Evolutionary conservation across 2,888 invertebrate genomes (phyloP).

Genomic region (Tetramorium bicarinatum): DNA sequence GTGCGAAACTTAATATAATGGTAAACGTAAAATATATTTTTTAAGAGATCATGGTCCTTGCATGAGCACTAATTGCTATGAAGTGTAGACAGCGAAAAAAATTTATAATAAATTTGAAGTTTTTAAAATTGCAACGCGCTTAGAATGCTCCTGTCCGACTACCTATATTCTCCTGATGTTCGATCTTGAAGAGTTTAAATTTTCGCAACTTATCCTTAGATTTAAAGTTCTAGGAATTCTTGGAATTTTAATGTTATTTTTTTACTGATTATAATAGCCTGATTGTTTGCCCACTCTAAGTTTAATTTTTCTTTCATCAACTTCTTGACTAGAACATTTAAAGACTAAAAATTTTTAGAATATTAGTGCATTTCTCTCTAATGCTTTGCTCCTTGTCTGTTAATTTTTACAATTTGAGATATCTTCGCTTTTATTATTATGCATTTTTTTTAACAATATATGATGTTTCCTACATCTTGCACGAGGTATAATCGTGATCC

Average conservation of each 20-base stretch:
- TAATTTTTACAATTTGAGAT: neutral
- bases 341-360: neutral
- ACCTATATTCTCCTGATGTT: neutral
- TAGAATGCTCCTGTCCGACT: neutral
- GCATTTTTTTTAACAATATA: neutral
- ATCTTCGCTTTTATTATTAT: neutral
- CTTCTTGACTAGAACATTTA: neutral
- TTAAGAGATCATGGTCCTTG: neutral
- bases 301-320: neutral
- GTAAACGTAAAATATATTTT: slow-evolving; percentile 3
- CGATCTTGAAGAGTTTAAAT: neutral
- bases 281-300: neutral
- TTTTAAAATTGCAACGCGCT: slow-evolving; percentile 9
- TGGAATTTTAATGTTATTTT: neutral
- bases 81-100: slow-evolving; percentile 12
- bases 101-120: slow-evolving; percentile 24
- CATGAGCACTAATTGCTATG: neutral
- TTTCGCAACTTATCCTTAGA: neutral
- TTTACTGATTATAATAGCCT: neutral
- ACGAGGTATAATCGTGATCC: neutral
- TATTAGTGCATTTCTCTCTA: neutral
- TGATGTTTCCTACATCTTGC: neutral
- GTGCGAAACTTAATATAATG: slow-evolving; percentile 7
- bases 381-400: neutral
- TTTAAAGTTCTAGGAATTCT: neutral